Conservation (phyloP, 2,888 invertebrate species). For the Rhingia rostrata region DNA sequence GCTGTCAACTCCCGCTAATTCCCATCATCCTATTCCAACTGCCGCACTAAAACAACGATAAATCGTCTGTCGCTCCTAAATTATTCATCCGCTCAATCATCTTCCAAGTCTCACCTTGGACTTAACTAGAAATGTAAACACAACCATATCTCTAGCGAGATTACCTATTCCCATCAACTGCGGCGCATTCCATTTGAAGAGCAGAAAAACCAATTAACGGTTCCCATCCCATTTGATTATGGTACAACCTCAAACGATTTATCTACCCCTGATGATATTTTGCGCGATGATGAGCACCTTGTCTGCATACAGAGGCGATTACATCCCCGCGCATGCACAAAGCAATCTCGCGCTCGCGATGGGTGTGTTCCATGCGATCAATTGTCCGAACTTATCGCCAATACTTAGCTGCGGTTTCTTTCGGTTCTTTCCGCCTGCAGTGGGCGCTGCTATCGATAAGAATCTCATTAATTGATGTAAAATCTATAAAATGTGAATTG, state of each 20-base stretch:
- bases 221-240: constrained; percentile 64
- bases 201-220: constrained; percentile 62
- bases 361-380: constrained; percentile 43
- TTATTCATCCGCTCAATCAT: too few species aligned
- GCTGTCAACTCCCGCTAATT: too few species aligned
- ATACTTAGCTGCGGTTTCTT: constrained; percentile 52
- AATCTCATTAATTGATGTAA: constrained; percentile 71
- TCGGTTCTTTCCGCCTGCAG: constrained; percentile 33
- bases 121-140: constrained; percentile 10
- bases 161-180: constrained; percentile 19
- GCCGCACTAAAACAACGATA: too few species aligned
- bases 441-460: constrained; percentile 51
- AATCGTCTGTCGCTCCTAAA: too few species aligned
- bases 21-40: too few species aligned
- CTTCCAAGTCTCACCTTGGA: constrained; percentile 24
- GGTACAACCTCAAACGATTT: constrained; percentile 47
- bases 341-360: background rate
- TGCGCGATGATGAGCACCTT: constrained; percentile 35
- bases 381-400: constrained; percentile 47
- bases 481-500: constrained; percentile 35
- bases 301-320: constrained; percentile 33
- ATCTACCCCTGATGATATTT: constrained; percentile 34
- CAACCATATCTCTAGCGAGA: constrained; percentile 12
- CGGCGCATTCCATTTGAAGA: constrained; percentile 24
- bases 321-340: background rate